Percentiles rank a stretch among this genome's conserved stretches.
Conservation (phyloP, 2,797 vertebrate genomes). For the Paramormyrops hopkinsi region DNA sequence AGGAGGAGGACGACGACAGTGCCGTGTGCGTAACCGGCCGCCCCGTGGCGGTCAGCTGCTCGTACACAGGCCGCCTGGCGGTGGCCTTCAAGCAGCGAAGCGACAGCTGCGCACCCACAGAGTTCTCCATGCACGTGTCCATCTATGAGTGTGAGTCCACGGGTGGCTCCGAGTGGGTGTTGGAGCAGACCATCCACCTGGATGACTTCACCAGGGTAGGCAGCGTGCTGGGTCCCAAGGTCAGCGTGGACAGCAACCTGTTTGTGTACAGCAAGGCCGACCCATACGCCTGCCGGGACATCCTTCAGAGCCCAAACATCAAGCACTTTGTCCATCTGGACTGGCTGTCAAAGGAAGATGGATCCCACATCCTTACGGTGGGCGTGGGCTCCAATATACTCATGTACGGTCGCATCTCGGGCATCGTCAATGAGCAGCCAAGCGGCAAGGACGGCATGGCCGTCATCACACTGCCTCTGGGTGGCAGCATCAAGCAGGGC, state of each 20-base stretch:
- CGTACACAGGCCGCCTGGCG: slow-evolving; percentile 90
- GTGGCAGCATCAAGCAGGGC: slow-evolving; percentile 97
- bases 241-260: slow-evolving; percentile 96
- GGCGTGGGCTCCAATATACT: slow-evolving; percentile 95
- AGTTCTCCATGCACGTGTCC: slow-evolving; percentile 97
- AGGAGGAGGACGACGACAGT: slow-evolving; percentile 85
- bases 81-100: slow-evolving; percentile 86
- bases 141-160: slow-evolving; percentile 98
- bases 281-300: slow-evolving; percentile 79
- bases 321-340: slow-evolving; percentile 97
- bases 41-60: slow-evolving; percentile 93
- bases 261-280: slow-evolving; percentile 97
- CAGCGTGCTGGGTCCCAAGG: slow-evolving; percentile 81
- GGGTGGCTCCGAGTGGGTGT: slow-evolving; percentile 94
- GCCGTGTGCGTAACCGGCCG: slow-evolving; percentile 79
- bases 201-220: slow-evolving; percentile 83
- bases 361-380: slow-evolving; percentile 93
- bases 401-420: slow-evolving; percentile 95
- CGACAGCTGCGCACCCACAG: slow-evolving; percentile 73
- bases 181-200: slow-evolving; percentile 93
- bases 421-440: slow-evolving; percentile 85
- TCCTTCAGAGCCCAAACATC: slow-evolving; percentile 75
- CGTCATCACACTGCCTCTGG: slow-evolving; percentile 90
- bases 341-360: slow-evolving; percentile 98
- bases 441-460: slow-evolving; percentile 90